Evolutionary conservation across 2,888 invertebrate genomes (phyloP).

Genomic region (Emmelina monodactyla): DNA sequence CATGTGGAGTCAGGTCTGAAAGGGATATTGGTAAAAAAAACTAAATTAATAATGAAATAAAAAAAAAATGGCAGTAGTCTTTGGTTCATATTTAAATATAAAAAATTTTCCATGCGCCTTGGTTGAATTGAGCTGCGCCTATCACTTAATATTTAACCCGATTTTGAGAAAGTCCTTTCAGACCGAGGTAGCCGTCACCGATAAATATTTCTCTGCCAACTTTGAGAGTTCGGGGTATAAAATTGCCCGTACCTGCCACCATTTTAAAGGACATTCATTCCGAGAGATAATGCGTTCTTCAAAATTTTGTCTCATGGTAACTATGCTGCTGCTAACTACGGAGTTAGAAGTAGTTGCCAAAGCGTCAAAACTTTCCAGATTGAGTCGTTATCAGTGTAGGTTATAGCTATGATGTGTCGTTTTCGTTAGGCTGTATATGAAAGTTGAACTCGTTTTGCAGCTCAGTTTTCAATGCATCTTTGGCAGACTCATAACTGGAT

Average conservation of each 20-base stretch:
- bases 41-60: no score
- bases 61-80: no score
- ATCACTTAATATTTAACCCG: no score
- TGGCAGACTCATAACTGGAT: slow-evolving; percentile 18
- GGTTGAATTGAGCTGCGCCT: no score
- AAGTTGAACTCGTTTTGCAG: slow-evolving; percentile 17
- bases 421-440: slow-evolving; percentile 12
- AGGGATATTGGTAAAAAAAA: no score
- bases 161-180: no score
- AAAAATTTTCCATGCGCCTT: no score
- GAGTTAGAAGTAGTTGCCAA: slow-evolving; percentile 15
- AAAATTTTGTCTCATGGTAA: slow-evolving; percentile 18
- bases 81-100: no score
- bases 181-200: no score
- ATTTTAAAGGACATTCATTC: slow-evolving; percentile 20
- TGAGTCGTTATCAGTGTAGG: background rate
- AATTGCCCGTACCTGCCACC: slow-evolving; percentile 16
- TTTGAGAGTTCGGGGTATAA: slow-evolving; percentile 19
- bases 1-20: slow-evolving; percentile 3
- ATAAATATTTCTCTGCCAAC: no score
- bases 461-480: slow-evolving; percentile 19
- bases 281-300: slow-evolving; percentile 17
- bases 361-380: slow-evolving; percentile 16
- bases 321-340: slow-evolving; percentile 17
- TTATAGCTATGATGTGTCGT: slow-evolving; percentile 7